These are phyloP conservation scores for Plotosus lineatus DNA, from an alignment of 2,113 vertebrate genomes.

Conservation along the genomic window DNA sequence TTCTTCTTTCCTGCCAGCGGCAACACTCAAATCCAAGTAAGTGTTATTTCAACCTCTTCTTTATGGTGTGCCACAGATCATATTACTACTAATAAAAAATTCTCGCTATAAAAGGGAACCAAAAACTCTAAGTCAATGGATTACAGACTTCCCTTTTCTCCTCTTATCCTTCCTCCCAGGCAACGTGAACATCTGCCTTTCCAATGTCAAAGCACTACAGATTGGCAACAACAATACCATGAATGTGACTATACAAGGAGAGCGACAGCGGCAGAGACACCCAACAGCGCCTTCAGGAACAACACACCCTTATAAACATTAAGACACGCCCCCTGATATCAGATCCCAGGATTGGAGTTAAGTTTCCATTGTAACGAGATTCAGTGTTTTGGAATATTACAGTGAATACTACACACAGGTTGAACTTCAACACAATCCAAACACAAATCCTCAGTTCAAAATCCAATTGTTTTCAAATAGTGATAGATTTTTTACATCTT, in stretches of 20 bases:
- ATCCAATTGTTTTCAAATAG: not conserved
- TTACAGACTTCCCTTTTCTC: not conserved
- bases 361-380: not conserved
- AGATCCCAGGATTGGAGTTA: not conserved
- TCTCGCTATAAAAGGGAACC: not conserved
- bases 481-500: not conserved
- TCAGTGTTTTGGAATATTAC: not conserved
- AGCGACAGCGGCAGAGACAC: conserved; percentile 52
- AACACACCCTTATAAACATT: not conserved
- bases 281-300: conserved; percentile 60
- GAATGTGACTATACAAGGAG: not conserved
- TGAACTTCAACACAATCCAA: not conserved
- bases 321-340: not conserved
- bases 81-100: not conserved
- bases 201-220: conserved; percentile 55
- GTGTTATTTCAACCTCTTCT: not conserved
- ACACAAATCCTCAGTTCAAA: not conserved
- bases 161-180: not conserved
- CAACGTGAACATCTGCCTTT: not conserved
- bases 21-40: conserved; percentile 52
- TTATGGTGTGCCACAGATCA: not conserved
- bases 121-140: not conserved
- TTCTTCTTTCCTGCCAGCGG: conserved; percentile 1
- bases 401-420: not conserved
- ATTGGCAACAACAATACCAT: conserved; percentile 59